Evolutionary conservation across 2,797 vertebrate species (phyloP), one percentile per base, ranked within the genome.

Genomic region (Poeciliopsis infans): DNA sequence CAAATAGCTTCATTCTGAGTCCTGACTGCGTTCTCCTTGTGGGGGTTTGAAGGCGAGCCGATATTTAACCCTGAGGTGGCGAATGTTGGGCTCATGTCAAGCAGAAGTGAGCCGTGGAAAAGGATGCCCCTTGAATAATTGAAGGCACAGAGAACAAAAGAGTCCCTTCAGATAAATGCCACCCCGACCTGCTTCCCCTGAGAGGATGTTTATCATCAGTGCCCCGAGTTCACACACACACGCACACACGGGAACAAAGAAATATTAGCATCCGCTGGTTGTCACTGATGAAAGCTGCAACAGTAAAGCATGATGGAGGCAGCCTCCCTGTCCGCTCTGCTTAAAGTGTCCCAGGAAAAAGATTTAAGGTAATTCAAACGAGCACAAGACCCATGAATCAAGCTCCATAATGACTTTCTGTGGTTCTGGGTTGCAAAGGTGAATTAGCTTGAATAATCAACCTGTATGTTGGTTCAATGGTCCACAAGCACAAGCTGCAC

Each of bases 101-200:
- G 85, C 4, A 33, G 79, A 86, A 89, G 80, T 59, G 79, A 84
- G 61, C 41, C 72, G 76, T 89, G 84, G 80, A 88, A 88, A 83
- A 79, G 46, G 55, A 78, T 76, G 87, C 76, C 83, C 82, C n/a
- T 39, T 95, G 87, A 94, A 95, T 94, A 92, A 93, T 93, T 95
- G 81, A 94, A 91, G 83, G 78, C 83, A 72, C 2, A 74, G 86
- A 87, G 88, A 91, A 89, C 89, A 92, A 89, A 92, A 86, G 87
- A 88, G 75, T 79, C 82, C 75, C 85, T 53, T 80, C 76, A 84
- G 83, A 92, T 91, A 91, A 95, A 94, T 92, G 91, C 86, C 93
- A 92, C 76, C 86, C 73, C 51, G 36, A 86, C 87, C 88, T 74
- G 72, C 76, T 66, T 91, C 89, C 89, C 89, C 55, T 20, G 85